A percentile compares a stretch with the other conserved stretches of the same genome.
These are phyloP conservation scores for Himalopsyche tibetana DNA, from an alignment of 2,888 invertebrate genomes.

Conservation along the genomic window DNA sequence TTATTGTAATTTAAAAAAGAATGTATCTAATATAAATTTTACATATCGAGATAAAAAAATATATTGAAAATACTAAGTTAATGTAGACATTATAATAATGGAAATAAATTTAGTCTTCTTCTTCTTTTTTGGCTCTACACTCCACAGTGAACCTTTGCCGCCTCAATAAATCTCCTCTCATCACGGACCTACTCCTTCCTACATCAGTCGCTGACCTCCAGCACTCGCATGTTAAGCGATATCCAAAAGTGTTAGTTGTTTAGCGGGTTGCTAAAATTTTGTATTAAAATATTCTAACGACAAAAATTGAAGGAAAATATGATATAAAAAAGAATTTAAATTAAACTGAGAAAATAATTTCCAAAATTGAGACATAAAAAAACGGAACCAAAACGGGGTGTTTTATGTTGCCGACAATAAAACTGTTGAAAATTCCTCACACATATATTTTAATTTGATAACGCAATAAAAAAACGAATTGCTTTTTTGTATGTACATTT, in stretches of 20 bases:
- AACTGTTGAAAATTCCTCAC: neutral
- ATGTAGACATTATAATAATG: no score
- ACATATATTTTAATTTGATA: slow-evolving; percentile 8
- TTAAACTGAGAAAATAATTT: neutral
- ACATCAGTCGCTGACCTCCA: no score
- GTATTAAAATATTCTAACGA: neutral
- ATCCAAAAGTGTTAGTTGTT: neutral
- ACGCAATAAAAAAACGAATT: neutral
- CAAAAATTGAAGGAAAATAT: neutral
- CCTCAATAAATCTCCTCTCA: no score
- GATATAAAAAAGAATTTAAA: neutral
- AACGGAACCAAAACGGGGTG: neutral
- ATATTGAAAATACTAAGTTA: no score
- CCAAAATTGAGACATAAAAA: neutral
- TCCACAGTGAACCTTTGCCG: no score
- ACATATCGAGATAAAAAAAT: no score
- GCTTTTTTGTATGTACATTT: slow-evolving; percentile 23
- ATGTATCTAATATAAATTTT: no score
- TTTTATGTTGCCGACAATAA: neutral
- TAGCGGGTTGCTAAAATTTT: neutral
- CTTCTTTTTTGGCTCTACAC: no score
- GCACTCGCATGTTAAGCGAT: no score
- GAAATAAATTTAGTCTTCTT: no score
- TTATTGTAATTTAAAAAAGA: no score
- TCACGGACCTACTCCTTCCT: no score